phyloP scores from a whole-genome alignment of 2,797 vertebrate genomes.

The Anguilla anguilla region DNA sequence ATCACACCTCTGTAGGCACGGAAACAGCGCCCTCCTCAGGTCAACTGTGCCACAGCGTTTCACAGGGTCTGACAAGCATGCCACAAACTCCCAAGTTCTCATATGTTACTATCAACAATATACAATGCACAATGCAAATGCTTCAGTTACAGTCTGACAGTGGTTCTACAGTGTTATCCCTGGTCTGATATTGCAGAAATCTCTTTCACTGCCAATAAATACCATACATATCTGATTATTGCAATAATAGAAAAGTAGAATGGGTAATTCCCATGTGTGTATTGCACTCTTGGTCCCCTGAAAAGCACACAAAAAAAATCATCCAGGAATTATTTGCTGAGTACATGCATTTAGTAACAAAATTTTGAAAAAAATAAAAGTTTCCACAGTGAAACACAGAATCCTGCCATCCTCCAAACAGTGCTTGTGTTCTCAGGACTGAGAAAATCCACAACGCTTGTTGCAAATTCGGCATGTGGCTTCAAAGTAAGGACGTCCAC shows the following conservation, averaged over 20 bases:
- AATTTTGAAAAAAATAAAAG: slow-evolving; percentile 36
- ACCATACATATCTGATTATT: slow-evolving; percentile 39
- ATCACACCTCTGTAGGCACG: background rate
- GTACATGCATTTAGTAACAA: slow-evolving; percentile 39
- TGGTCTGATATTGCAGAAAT: slow-evolving; percentile 52
- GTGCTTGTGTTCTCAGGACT: slow-evolving; percentile 46
- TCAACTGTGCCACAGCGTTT: background rate
- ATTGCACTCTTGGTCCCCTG: slow-evolving; percentile 21
- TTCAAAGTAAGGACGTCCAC: slow-evolving; percentile 37
- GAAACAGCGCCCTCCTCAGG: background rate
- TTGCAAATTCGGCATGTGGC: background rate
- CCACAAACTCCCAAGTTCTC: slow-evolving; percentile 59
- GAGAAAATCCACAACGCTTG: slow-evolving; percentile 44
- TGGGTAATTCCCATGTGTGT: background rate
- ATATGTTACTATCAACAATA: slow-evolving; percentile 40
- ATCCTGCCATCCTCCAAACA: slow-evolving; percentile 42
- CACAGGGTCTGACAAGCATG: background rate
- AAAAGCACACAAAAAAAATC: slow-evolving; percentile 1
- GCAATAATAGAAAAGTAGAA: slow-evolving; percentile 61
- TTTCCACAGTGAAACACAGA: slow-evolving; percentile 47
- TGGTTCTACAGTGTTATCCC: slow-evolving; percentile 48
- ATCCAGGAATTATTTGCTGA: slow-evolving; percentile 11
- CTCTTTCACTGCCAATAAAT: slow-evolving; percentile 38
- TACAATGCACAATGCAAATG: slow-evolving; percentile 45
- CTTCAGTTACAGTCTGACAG: slow-evolving; percentile 50